Evolutionary conservation across 2,888 invertebrate species (phyloP), one percentile per base, ranked within the genome.

Genomic region (Meta bourneti): DNA sequence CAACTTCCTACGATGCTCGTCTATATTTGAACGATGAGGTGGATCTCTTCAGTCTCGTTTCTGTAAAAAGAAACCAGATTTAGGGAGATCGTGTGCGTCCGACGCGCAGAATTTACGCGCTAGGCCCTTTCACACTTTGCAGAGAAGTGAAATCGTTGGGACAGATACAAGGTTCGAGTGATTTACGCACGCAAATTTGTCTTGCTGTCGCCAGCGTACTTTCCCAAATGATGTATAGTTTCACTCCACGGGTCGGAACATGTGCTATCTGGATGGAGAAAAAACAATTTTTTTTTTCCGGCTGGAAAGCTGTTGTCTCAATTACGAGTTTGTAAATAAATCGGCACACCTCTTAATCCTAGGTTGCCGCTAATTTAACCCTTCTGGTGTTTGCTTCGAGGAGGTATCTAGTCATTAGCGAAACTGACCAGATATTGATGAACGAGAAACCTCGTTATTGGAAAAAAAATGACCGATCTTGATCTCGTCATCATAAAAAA

Each of bases 11-110:
- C 90, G 51, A 89, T 82, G 83, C 87, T 77, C 91, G 86, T 91
- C 91, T 91, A 91, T 91, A 91, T 91, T 91, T 91, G 91, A 91
- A 91, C 87, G 91, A 91, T 91, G 91, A 91, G 87, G 87, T 77
- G 77, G 51, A 70, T 83, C n/a, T 19, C 61, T 74, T 19, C 69
- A 69, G 51, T 11, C 77, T 16, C 34, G 48, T 49, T 9, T 49
- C 77, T 72, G 16, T 48, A 77, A 51, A 77, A 49, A 75, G 75
- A 75, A 49, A 75, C 19, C 16, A 49, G 51, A 34, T 34, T 34
- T 34, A 4, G 34, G 34, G 34, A 34, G 34, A 34, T 34, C 34
- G 34, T 34, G 34, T 34, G 34, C n/a, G n/a, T n/a, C n/a, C n/a
- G n/a, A n/a, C n/a, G n/a, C 34, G 34, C 34, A 34, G 49, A 11